Percentiles rank a stretch among this genome's conserved stretches.
phyloP scores from a whole-genome alignment of 1,140 invertebrate genomes.

The Micrasema longulum region DNA sequence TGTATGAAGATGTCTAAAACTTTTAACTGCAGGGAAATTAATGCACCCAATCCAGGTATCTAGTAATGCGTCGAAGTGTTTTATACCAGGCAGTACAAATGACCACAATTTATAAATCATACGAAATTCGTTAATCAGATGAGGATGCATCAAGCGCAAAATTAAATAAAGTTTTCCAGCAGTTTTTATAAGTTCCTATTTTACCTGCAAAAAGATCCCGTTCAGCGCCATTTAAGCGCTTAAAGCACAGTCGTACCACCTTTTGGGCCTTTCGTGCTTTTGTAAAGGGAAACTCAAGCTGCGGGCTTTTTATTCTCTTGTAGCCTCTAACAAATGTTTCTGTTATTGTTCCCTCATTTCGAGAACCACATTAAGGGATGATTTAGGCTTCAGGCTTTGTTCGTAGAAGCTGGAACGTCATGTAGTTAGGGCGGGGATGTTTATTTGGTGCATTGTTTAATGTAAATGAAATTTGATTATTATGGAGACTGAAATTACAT shows the following conservation, averaged over 20 bases:
- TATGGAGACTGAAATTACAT: no score
- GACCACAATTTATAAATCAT: no score
- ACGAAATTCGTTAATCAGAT: no score
- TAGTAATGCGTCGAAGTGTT: no score
- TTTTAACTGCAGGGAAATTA: no score
- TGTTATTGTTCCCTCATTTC: conserved; percentile 33
- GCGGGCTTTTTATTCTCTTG: conserved; percentile 21
- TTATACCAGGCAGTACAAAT: no score
- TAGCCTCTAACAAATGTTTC: conserved; percentile 26
- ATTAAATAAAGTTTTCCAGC: neutral
- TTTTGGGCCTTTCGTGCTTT: no score
- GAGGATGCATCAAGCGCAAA: no score
- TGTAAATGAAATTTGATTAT: conserved; percentile 22
- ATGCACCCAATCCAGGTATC: no score
- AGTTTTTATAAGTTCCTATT: conserved; percentile 2
- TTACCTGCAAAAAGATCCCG: conserved; percentile 8
- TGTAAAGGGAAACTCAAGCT: neutral
- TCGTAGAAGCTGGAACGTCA: conserved; percentile 13
- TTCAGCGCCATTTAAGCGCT: conserved; percentile 22
- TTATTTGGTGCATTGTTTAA: conserved; percentile 31
- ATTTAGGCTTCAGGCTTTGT: conserved; percentile 14
- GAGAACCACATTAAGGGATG: conserved; percentile 32
- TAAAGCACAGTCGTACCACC: conserved; percentile 10
- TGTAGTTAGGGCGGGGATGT: conserved; percentile 11
- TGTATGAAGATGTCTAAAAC: no score